Percentiles rank a stretch among this genome's conserved stretches.
Conservation (phyloP, 1,140 invertebrate genomes). For the Chelonus insularis region DNA sequence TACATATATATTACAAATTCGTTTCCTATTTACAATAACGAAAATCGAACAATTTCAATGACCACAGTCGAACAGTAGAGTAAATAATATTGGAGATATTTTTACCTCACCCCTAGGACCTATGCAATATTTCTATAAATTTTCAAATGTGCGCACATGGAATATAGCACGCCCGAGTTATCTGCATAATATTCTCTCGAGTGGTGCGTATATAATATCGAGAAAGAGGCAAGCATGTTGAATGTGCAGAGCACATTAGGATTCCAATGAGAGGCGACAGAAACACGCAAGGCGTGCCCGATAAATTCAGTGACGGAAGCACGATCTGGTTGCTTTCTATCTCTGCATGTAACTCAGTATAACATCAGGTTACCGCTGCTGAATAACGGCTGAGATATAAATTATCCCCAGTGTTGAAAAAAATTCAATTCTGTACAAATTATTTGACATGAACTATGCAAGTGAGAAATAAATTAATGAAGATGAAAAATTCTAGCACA, state of each 20-base stretch:
- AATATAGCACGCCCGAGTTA: neutral
- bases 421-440: too few relatives aligned
- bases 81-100: neutral
- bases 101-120: neutral
- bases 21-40: too few relatives aligned
- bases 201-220: neutral
- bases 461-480: too few relatives aligned
- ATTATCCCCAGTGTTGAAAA: neutral
- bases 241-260: neutral
- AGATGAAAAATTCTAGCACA: too few relatives aligned
- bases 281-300: conserved; percentile 23
- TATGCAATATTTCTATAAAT: neutral
- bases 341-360: conserved; percentile 5
- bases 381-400: conserved; percentile 8
- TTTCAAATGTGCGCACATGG: neutral
- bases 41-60: too few relatives aligned
- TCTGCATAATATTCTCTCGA: conserved; percentile 3
- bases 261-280: conserved; percentile 18
- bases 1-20: too few relatives aligned
- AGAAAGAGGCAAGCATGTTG: neutral
- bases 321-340: conserved; percentile 21
- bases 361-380: conserved; percentile 7
- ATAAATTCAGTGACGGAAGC: conserved; percentile 5
- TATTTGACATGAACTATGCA: too few relatives aligned
- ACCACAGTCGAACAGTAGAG: neutral